Evolutionary conservation across 2,888 invertebrate genomes (phyloP), one percentile per base, ranked within the genome.

Genomic region (Andrena minutula): DNA sequence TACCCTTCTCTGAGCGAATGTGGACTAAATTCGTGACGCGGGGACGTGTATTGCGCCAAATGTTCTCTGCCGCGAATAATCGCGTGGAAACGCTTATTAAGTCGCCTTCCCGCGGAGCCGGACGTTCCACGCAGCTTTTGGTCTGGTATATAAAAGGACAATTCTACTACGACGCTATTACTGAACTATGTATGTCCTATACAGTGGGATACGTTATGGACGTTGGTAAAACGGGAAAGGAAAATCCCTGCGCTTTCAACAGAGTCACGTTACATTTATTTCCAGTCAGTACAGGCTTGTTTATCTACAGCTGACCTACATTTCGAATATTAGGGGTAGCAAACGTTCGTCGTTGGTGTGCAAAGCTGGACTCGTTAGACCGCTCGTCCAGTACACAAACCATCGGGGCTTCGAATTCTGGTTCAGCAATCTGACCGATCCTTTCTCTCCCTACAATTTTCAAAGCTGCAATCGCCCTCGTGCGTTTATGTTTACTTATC

Each of bases 1-100:
- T 58, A 68, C 78, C 72, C 61, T 51, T 49, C 72, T 10, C 53
- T 28, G 35, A 49, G 60, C 58, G 66, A 77, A 64, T 75, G 56
- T 35, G 49, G 66, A 51, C 75, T 76, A 84, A 84, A 83, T 83
- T 83, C 79, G 66, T 58, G 69, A 70, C 72, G 64, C 66, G 8
- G 32, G 58, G 51, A 61, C 73, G 65, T 60, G 75, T 83, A 65
- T 64, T 79, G 79, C 78, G 60, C 20, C 64, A 47, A 20, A 32
- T 69, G 71, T 56, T 75, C 61, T 70, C 26, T 30, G 23, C 30
- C 61, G 51, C 58, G 41, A 68, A 71, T 78, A 83, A 78, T 77
- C 74, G 77, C 74, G 71, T 53, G 72, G 72, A 82, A 78, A 79
- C 61, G 75, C 53, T 79, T 75, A 72, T 75, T 66, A 71, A 66